A percentile compares a stretch with the other conserved stretches of the same genome.
phyloP scores from a whole-genome alignment of 2,888 invertebrate genomes.

The Tiliacea aurago region DNA sequence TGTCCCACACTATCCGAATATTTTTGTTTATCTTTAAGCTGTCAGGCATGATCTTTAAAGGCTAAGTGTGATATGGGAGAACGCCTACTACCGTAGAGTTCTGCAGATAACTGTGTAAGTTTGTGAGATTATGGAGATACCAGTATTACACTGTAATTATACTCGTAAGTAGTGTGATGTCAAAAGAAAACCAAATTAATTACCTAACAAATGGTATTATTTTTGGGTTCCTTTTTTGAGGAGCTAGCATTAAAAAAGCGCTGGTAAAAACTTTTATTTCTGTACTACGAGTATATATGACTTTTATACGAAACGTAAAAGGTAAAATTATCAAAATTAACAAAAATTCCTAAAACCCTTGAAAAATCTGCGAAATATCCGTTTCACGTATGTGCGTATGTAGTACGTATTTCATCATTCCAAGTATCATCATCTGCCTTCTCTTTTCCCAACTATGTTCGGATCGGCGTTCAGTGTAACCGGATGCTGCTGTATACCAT shows the following conservation, averaged over 20 bases:
- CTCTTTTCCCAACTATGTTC: too few species aligned
- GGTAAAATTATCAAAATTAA: not conserved
- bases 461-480: too few species aligned
- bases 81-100: slow-evolving; percentile 7
- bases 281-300: too few species aligned
- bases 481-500: too few species aligned
- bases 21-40: slow-evolving; percentile 36
- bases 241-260: too few species aligned
- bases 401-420: too few species aligned
- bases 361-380: not conserved
- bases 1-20: slow-evolving; percentile 33
- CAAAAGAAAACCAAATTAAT: too few species aligned
- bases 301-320: not conserved
- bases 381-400: not conserved
- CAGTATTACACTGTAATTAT: not conserved
- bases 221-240: too few species aligned
- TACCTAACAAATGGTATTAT: too few species aligned
- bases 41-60: slow-evolving; percentile 23
- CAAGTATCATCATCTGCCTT: too few species aligned
- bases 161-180: too few species aligned
- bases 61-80: not conserved
- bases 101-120: slow-evolving; percentile 6
- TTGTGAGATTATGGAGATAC: not conserved
- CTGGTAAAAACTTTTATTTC: too few species aligned
- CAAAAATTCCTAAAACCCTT: not conserved